Conservation (phyloP, 2,113 vertebrate species). For the Maccullochella peelii region DNA sequence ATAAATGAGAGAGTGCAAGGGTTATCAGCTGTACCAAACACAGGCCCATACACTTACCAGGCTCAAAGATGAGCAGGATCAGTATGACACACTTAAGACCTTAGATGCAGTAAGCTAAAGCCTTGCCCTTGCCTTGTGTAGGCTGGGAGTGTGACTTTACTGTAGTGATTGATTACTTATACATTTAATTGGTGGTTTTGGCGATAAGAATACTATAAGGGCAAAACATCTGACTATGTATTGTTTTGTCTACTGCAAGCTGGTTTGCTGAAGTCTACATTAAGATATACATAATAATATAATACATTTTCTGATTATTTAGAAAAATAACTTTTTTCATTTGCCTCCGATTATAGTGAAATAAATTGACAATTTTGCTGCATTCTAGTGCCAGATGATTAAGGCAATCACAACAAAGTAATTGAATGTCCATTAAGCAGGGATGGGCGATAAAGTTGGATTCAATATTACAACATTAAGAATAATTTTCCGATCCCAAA, state of each 20-base stretch:
- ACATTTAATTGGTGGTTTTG: neutral
- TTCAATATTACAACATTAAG: neutral
- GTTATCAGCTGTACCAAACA: slow-evolving; percentile 63
- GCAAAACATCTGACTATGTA: neutral
- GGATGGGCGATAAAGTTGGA: neutral
- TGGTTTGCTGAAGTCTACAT: neutral
- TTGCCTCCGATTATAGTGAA: neutral
- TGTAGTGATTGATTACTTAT: neutral
- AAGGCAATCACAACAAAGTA: slow-evolving; percentile 1
- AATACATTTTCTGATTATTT: neutral
- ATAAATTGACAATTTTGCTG: neutral
- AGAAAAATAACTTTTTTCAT: neutral
- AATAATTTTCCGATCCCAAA: neutral
- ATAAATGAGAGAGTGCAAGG: slow-evolving; percentile 58
- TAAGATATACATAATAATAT: too few species aligned
- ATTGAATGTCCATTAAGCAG: neutral
- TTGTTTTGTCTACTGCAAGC: neutral
- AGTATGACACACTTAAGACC: slow-evolving; percentile 23
- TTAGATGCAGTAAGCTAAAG: slow-evolving; percentile 1
- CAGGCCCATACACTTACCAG: slow-evolving; percentile 69
- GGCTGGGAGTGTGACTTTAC: neutral
- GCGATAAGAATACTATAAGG: neutral
- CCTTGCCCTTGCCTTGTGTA: neutral
- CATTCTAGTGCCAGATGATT: neutral
- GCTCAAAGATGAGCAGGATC: slow-evolving; percentile 43